Base-by-base conservation (phyloP, 1,140 invertebrate species). In the Drosophila takahashii region DNA sequence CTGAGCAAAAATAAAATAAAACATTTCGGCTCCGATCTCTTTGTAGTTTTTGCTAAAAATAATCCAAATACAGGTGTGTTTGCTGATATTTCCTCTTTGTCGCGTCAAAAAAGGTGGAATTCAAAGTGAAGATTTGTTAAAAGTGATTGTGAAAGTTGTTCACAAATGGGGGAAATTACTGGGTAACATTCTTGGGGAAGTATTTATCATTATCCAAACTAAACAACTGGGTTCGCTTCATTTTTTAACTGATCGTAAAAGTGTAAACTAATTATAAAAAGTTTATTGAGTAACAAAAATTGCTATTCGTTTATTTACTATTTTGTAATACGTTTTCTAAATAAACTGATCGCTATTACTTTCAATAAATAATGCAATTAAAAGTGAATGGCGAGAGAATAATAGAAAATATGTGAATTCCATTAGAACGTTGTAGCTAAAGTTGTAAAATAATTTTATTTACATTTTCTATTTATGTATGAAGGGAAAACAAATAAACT, bases 11-110 rank as follows among this genome's bases (percentile, higher is more conserved):
- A 51, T 48, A 26, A 58, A 50, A 11, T 18, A 42, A 50, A 10
- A 53, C 36, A 16, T 62, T 32, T 67, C 60, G 62, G 72, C 73
- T 59, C 65, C 13, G 61, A 71, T 72, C 70, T 64, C 69, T 86
- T 56, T 67, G 74, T 66, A 77, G 57, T 64, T 70, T 47, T 53
- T 16, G 66, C 59, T 81, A 86, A 77, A 85, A 81, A 86, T 84
- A 84, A 74, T 41, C 45, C 45, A 62, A 57, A 57, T 39, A 52
- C 59, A 74, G 70, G 50, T 75, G 59, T 45, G 16, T 18, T 8
- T 13, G 13, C 37, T 39, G 22, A 22, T 22, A 22, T 45, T 13
- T 44, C 9, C 16, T 1, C 44, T 26, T 7, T 3, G 16, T 44
- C 16, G 39, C 16, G 11, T 36, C 26, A 56, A 54, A 22, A 57